Percentiles rank a stretch among this genome's conserved stretches.
phyloP scores from a whole-genome alignment of 2,797 vertebrate genomes.

The Trichosurus vulpecula region DNA sequence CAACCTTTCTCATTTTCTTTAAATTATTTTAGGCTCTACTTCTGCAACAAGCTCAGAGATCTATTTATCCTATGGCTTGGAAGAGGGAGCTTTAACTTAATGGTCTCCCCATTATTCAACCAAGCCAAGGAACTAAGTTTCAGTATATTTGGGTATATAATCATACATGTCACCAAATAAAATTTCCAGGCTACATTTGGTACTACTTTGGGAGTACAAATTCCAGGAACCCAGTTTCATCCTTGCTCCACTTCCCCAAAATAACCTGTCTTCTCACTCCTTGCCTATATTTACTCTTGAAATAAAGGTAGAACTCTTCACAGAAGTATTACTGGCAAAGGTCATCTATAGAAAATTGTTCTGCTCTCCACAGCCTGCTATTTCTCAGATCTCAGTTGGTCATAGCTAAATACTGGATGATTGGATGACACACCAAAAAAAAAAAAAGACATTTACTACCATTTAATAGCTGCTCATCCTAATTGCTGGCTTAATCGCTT shows the following conservation, averaged over 20 bases:
- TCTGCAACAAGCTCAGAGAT: neutral
- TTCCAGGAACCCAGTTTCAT: no score
- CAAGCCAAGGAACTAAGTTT: constrained; percentile 4
- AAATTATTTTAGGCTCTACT: neutral
- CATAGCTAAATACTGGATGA: neutral
- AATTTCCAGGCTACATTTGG: no score
- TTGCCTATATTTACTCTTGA: no score
- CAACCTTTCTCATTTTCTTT: constrained; percentile 16
- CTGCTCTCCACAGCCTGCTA: neutral
- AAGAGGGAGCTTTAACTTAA: neutral
- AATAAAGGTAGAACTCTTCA: no score
- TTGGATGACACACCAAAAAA: neutral
- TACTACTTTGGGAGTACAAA: no score
- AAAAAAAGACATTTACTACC: neutral
- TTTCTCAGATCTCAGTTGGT: neutral
- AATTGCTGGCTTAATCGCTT: neutral
- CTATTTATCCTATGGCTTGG: neutral
- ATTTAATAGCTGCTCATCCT: neutral
- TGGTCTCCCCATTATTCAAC: neutral
- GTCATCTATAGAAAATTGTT: neutral
- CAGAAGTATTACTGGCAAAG: no score
- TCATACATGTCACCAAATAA: neutral
- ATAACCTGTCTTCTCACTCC: no score
- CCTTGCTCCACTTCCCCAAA: no score
- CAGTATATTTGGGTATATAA: neutral